A percentile compares a stretch with the other conserved stretches of the same genome.
phyloP scores from a whole-genome alignment of 2,113 vertebrate genomes.

The Periophthalmodon schlosseri region DNA sequence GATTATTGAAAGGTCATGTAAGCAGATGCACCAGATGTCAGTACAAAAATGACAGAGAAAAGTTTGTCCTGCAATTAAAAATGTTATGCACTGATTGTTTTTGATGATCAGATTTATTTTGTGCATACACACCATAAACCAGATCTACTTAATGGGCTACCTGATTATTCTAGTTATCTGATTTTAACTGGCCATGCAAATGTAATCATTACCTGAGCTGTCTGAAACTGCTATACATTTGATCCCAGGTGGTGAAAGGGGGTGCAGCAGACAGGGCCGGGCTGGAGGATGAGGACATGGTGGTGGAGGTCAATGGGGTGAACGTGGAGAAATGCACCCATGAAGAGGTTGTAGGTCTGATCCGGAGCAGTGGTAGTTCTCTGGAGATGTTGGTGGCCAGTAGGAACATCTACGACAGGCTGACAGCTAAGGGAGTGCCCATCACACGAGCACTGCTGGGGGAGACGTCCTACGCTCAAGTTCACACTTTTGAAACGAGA shows the following conservation, averaged over 20 bases:
- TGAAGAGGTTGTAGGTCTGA: conserved; percentile 80
- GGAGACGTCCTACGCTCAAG: conserved; percentile 24
- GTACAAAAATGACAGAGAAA: too few relatives aligned
- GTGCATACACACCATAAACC: too few relatives aligned
- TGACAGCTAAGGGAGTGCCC: conserved; percentile 77
- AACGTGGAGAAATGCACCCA: conserved; percentile 82
- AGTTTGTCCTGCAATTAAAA: too few relatives aligned
- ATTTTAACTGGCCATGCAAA: too few relatives aligned
- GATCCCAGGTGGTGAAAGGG: conserved; percentile 79
- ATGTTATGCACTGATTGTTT: too few relatives aligned
- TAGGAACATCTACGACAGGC: conserved; percentile 77
- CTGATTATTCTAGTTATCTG: too few relatives aligned
- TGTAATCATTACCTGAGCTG: neutral
- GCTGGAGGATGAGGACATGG: conserved; percentile 80
- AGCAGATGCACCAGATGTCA: too few relatives aligned
- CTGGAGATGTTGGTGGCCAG: conserved; percentile 84
- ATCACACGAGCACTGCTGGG: conserved; percentile 72
- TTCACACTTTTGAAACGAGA: conserved; percentile 16
- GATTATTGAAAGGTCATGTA: too few relatives aligned
- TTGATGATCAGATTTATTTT: too few relatives aligned
- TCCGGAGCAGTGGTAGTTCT: conserved; percentile 73
- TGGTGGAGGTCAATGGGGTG: conserved; percentile 88
- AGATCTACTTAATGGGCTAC: too few relatives aligned
- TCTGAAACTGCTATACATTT: neutral
- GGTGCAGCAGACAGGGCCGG: conserved; percentile 83